Conservation (phyloP, 1,140 invertebrate genomes). For the Cryptotermes secundus region DNA sequence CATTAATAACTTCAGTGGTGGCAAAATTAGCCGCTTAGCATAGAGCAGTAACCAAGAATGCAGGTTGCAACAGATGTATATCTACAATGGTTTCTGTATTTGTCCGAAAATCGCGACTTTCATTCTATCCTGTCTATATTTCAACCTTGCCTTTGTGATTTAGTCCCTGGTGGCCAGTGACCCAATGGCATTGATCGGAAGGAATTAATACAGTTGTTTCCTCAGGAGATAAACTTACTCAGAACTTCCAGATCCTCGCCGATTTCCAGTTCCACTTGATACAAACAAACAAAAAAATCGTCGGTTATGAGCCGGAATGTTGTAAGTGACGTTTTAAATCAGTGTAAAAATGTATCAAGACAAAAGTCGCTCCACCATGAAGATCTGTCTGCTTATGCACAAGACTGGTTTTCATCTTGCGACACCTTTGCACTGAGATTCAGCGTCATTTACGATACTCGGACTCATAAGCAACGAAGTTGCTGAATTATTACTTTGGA, state of each 20-base stretch:
- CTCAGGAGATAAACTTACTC: background rate
- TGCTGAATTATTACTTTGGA: background rate
- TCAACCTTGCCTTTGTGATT: background rate
- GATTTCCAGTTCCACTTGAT: background rate
- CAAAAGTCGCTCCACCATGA: background rate
- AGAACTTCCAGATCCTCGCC: background rate
- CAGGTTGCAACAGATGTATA: too few species aligned
- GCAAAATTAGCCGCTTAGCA: too few species aligned
- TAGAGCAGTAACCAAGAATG: too few species aligned
- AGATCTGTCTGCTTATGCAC: background rate
- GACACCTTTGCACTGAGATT: background rate
- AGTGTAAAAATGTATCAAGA: background rate
- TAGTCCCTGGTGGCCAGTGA: too few species aligned
- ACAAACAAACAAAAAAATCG: background rate
- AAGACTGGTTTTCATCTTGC: background rate
- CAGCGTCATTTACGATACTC: background rate
- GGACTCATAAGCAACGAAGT: background rate
- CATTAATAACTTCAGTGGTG: too few species aligned
- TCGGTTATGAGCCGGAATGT: background rate
- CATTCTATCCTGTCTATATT: background rate
- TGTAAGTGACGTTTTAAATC: background rate
- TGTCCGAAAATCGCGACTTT: background rate
- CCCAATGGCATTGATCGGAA: background rate
- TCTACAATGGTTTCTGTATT: constrained; percentile 18
- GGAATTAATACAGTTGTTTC: background rate